Evolutionary conservation across 2,797 vertebrate species (phyloP).

Genomic region (Simalia tracyae): DNA sequence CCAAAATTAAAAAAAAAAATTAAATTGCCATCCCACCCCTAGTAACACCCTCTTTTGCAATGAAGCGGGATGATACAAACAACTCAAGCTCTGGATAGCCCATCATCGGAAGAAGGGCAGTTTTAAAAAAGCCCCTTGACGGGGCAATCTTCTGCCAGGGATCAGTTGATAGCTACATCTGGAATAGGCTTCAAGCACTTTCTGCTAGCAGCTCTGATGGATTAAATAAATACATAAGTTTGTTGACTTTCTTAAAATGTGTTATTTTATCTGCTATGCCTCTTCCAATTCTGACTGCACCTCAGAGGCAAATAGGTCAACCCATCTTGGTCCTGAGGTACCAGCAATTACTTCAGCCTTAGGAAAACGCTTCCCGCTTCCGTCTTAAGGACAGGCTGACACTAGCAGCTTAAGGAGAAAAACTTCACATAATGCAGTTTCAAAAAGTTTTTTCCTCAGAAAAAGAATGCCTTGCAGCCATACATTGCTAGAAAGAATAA

Average conservation of each 20-base stretch:
- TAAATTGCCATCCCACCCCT: background rate
- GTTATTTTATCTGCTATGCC: background rate
- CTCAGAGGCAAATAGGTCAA: background rate
- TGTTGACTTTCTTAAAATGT: background rate
- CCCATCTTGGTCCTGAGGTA: background rate
- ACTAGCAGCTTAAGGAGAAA: constrained; percentile 25
- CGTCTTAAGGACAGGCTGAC: background rate
- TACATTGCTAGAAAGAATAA: background rate
- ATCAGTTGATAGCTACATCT: background rate
- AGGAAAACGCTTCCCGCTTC: background rate
- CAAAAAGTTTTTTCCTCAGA: constrained; percentile 8
- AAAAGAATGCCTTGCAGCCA: background rate
- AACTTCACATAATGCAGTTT: constrained; percentile 28
- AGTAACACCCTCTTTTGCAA: background rate
- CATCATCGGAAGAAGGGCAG: background rate
- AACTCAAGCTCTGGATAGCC: background rate
- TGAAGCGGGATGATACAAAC: background rate
- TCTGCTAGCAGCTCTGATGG: background rate
- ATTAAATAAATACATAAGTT: background rate
- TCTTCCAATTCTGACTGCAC: background rate
- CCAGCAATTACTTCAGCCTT: background rate
- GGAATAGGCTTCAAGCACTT: background rate
- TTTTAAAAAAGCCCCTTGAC: background rate
- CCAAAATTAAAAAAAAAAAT: background rate
- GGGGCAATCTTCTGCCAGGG: background rate